Conservation (phyloP, 2,797 vertebrate genomes). For the Silurus lanzhouensis region DNA sequence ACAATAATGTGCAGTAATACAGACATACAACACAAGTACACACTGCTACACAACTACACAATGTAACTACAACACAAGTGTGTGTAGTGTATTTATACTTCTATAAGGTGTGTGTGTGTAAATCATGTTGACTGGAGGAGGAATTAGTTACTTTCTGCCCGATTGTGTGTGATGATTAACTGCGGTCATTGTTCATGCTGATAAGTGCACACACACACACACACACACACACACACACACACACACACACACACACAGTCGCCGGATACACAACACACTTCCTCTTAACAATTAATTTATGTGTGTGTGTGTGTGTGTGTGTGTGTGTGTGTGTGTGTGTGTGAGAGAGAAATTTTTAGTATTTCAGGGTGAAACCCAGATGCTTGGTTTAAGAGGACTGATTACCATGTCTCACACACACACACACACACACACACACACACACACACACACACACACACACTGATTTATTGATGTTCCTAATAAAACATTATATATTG, state of each 20-base stretch:
- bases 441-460: too few species aligned
- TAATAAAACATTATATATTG: too few species aligned
- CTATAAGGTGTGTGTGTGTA: background rate
- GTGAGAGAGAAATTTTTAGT: too few species aligned
- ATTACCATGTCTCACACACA: too few species aligned
- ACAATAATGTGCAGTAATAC: background rate
- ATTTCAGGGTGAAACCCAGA: too few species aligned
- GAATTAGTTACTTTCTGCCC: background rate
- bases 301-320: background rate
- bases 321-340: background rate
- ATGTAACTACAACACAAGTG: background rate
- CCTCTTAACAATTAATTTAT: background rate
- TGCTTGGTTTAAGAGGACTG: too few species aligned
- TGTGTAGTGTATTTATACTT: background rate
- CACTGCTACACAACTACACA: too few species aligned
- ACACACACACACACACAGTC: too few species aligned
- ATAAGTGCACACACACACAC: background rate
- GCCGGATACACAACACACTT: slow-evolving; percentile 16
- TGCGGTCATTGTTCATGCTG: background rate
- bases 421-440: too few species aligned
- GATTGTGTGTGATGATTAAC: slow-evolving; percentile 31
- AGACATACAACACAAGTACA: background rate
- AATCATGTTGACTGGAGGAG: background rate
- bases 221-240: background rate
- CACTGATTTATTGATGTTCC: too few species aligned